Evolutionary conservation across 2,113 vertebrate genomes (phyloP).

Genomic region (Coreoperca whiteheadi): DNA sequence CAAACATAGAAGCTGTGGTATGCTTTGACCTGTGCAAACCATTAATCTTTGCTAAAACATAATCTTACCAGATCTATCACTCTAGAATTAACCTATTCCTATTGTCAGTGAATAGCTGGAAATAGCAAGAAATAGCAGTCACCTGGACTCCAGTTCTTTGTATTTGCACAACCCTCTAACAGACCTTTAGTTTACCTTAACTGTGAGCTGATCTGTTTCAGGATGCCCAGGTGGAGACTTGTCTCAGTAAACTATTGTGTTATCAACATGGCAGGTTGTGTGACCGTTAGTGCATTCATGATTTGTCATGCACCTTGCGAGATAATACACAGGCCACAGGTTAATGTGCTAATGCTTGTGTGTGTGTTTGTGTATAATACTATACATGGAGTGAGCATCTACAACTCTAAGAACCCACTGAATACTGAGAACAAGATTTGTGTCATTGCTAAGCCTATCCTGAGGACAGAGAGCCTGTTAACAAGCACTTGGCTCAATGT

Average conservation of each 20-base stretch:
- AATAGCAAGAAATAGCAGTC: neutral
- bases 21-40: slow-evolving; percentile 18
- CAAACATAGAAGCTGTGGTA: neutral
- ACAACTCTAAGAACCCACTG: slow-evolving; percentile 9
- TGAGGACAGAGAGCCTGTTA: slow-evolving; percentile 30
- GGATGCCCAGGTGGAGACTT: neutral
- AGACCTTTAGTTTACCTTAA: neutral
- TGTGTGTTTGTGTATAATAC: slow-evolving; percentile 17
- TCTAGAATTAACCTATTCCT: neutral
- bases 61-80: neutral
- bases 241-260: neutral
- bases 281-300: slow-evolving; percentile 8
- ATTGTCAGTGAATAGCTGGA: neutral
- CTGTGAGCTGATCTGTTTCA: neutral
- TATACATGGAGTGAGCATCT: slow-evolving; percentile 31
- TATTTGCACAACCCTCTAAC: neutral
- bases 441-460: slow-evolving; percentile 43
- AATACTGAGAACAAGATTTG: slow-evolving; percentile 17
- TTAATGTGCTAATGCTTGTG: neutral
- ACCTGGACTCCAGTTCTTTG: neutral
- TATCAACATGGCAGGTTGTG: slow-evolving; percentile 14
- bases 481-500: slow-evolving; percentile 21
- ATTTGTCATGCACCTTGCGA: slow-evolving; percentile 17
- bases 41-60: slow-evolving; percentile 18
- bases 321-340: neutral